Base-by-base conservation (phyloP, 2,888 invertebrate genomes). In the Cheilosia grossa region DNA sequence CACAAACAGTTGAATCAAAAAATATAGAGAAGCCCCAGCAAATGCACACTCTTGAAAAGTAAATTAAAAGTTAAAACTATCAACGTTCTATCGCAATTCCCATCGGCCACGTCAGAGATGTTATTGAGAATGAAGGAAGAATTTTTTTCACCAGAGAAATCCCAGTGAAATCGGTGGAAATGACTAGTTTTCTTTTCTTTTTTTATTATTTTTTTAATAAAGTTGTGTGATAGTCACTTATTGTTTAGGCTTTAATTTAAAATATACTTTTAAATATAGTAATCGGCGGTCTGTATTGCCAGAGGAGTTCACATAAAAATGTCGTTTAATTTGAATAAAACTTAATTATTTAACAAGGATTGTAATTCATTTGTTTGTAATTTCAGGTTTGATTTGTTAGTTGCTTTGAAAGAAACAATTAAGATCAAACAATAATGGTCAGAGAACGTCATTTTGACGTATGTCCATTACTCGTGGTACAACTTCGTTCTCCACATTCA, bases 281-380 rank as follows among this genome's bases (percentile, higher is more conserved):
- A 33, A 10, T 33, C 10, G n/a, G 6, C 30, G 7, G 15, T 1
- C n/a, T 51, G 54, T 69, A 47, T 61, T 82, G 59, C 77, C 53
- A 66, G 27, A 67, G 61, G 72, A 47, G 59, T 51, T 10, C 0
- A 56, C 44, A 24, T 2, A 56, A 19, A 19, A 33, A 37, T 69
- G 49, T 4, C 44, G 51, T 69, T 69, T 53, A 67, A 44, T 83
- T 73, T 83, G 79, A 73, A 83, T 74, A 79, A 74, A 83, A 69
- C 73, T 44, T 73, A 67, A 51, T 73, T 49, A 59, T 67, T 42
- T 64, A 75, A 64, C 51, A 51, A 24, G 21, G 49, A 10, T 9
- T n/a, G 49, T 15, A 15, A 4, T 51, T 2, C 10, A 37, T 37
- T 37, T 37, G 4, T 37, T 37, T 13, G 37, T 13, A 1, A 37